A percentile compares a stretch with the other conserved stretches of the same genome.
phyloP scores from a whole-genome alignment of 2,113 vertebrate genomes.

The Aphelocoma coerulescens region DNA sequence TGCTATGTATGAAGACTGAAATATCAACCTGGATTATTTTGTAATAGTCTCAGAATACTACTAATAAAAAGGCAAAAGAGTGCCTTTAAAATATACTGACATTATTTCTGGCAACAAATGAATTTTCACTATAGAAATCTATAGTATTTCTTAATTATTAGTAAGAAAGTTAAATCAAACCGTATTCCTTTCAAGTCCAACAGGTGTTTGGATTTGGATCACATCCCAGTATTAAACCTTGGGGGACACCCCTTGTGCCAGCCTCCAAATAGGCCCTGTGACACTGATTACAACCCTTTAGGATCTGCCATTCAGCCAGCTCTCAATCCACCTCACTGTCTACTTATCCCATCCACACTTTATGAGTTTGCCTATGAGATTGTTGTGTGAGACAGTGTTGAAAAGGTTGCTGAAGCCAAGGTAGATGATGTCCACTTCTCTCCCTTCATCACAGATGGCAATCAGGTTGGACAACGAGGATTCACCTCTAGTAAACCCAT shows the following conservation, averaged over 20 bases:
- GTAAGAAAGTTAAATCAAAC: background rate
- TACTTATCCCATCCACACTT: background rate
- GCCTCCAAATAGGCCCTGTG: background rate
- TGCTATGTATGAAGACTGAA: background rate
- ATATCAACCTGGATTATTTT: background rate
- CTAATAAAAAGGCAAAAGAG: background rate
- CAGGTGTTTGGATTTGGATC: background rate
- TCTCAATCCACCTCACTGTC: background rate
- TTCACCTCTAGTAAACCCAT: background rate
- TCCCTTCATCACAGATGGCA: background rate
- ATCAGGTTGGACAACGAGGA: background rate
- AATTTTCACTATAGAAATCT: background rate
- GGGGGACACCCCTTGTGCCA: background rate
- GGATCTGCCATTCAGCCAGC: background rate
- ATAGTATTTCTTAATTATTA: background rate
- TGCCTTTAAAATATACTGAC: background rate
- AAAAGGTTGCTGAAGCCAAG: background rate
- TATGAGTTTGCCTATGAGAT: background rate
- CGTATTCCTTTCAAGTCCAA: background rate
- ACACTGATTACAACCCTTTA: background rate
- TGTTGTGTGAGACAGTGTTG: background rate
- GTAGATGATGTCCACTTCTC: background rate
- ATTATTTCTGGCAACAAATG: background rate
- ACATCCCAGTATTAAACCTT: background rate
- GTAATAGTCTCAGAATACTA: background rate